Evolutionary conservation across 2,888 invertebrate species (phyloP).

Genomic region (Poecilobothrus nobilitatus): DNA sequence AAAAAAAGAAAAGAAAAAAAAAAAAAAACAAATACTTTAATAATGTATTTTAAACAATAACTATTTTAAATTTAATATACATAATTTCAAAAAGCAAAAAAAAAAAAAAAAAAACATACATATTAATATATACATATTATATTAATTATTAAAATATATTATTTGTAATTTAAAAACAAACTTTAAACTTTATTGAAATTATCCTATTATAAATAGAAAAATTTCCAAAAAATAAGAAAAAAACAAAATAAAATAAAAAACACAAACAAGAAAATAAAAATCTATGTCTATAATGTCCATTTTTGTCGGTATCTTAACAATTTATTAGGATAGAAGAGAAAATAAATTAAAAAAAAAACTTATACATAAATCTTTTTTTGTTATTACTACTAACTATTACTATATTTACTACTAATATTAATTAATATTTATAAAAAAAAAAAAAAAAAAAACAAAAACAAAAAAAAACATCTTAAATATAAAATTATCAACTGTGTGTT

Average conservation of each 20-base stretch:
- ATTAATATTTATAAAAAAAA: too few relatives aligned
- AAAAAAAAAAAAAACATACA: too few relatives aligned
- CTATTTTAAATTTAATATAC: background rate
- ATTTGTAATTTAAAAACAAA: background rate
- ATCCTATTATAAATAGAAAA: too few relatives aligned
- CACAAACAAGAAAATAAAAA: background rate
- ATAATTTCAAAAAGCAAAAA: background rate
- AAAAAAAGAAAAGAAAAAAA: background rate
- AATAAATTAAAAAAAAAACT: background rate
- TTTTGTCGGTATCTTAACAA: background rate
- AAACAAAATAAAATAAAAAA: background rate
- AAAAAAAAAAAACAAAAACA: too few relatives aligned
- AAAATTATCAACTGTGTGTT: too few relatives aligned
- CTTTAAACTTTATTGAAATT: background rate
- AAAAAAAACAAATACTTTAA: too few relatives aligned
- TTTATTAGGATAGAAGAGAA: background rate
- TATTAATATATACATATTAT: too few relatives aligned
- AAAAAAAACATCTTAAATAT: too few relatives aligned
- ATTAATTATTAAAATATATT: background rate
- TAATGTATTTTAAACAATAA: background rate
- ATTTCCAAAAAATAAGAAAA: background rate
- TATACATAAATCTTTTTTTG: background rate
- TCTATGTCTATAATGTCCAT: slow-evolving; percentile 1
- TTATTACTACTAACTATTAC: background rate
- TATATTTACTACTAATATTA: too few relatives aligned